These are phyloP conservation scores for Prochilodus magdalenae DNA, from an alignment of 2,113 vertebrate species.

Conservation along the genomic window DNA sequence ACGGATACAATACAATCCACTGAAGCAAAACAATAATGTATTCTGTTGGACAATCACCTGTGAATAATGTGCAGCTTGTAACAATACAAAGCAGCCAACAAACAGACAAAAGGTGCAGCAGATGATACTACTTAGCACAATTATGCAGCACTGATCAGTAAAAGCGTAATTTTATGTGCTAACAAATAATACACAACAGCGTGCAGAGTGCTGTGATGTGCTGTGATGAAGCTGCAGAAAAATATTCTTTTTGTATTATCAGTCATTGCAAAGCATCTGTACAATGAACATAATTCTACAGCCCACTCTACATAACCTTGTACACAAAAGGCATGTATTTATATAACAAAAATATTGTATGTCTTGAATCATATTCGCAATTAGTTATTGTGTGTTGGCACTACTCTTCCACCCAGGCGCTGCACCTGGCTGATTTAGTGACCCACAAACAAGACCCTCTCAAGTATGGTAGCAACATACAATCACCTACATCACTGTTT, in stretches of 20 bases:
- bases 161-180: not conserved
- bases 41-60: not conserved
- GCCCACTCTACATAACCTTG: not conserved
- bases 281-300: not conserved
- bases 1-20: not conserved
- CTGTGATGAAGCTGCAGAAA: not conserved
- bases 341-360: slow-evolving; percentile 6
- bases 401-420: not conserved
- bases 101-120: slow-evolving; percentile 23
- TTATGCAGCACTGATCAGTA: slow-evolving; percentile 11
- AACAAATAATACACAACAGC: not conserved
- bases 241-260: not conserved
- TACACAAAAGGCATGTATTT: not conserved
- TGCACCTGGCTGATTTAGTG: slow-evolving; percentile 29
- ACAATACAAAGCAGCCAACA: slow-evolving; percentile 31
- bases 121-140: slow-evolving; percentile 28
- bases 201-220: not conserved
- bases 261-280: not conserved
- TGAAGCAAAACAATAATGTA: not conserved
- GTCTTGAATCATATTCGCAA: too few relatives aligned
- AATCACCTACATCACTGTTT: too few relatives aligned
- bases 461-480: not conserved
- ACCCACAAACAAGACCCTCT: not conserved
- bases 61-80: not conserved
- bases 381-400: too few relatives aligned